These are phyloP conservation scores for Suillia variegata DNA, from an alignment of 2,888 invertebrate genomes.

Conservation along the genomic window DNA sequence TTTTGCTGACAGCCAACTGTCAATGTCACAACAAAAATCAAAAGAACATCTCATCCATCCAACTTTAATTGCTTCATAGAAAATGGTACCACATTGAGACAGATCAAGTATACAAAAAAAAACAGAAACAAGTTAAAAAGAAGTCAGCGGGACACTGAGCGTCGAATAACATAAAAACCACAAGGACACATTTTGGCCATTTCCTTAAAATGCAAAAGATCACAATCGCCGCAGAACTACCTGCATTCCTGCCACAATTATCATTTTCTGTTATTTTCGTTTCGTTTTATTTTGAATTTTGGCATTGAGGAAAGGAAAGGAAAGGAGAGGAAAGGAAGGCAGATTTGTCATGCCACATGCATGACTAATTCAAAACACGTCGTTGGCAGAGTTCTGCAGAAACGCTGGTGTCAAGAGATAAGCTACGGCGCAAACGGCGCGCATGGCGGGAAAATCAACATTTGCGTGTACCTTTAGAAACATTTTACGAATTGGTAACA, in stretches of 20 bases:
- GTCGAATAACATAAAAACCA: not conserved
- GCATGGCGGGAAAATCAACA: slow-evolving; percentile 48
- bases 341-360: slow-evolving; percentile 21
- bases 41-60: too few species aligned
- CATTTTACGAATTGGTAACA: slow-evolving; percentile 19
- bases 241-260: not conserved
- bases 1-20: slow-evolving; percentile 3
- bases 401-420: not conserved
- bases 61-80: not conserved
- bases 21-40: slow-evolving; percentile 1
- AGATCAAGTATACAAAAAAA: too few species aligned
- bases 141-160: not conserved
- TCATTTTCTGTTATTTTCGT: not conserved
- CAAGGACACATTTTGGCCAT: not conserved
- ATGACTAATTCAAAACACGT: slow-evolving; percentile 20
- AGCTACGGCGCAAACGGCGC: not conserved
- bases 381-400: slow-evolving; percentile 7
- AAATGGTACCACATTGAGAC: not conserved
- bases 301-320: not conserved
- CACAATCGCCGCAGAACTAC: not conserved
- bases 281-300: not conserved
- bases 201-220: not conserved
- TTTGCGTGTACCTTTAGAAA: slow-evolving; percentile 50
- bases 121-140: not conserved
- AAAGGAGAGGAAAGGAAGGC: not conserved